Evolutionary conservation across 2,113 vertebrate species (phyloP).

Genomic region (Oryzias javanicus): DNA sequence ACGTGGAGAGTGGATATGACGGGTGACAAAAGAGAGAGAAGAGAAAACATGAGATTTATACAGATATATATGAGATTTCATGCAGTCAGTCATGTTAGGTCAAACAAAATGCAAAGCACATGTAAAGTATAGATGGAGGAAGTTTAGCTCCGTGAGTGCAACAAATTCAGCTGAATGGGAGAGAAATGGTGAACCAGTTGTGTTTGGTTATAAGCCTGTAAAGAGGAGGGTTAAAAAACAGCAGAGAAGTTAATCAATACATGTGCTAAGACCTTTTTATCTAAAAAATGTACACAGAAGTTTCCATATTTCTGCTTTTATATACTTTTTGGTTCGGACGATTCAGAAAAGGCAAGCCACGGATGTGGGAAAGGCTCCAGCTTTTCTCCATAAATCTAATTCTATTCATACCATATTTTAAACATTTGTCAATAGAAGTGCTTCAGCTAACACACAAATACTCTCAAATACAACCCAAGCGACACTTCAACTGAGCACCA

Average conservation of each 20-base stretch:
- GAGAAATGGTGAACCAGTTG: conserved; percentile 42
- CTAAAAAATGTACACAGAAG: too few species aligned
- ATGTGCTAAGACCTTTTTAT: too few species aligned
- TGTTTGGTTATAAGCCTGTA: conserved; percentile 41
- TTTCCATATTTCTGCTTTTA: too few species aligned
- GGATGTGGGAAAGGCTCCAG: too few species aligned
- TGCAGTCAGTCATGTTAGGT: conserved; percentile 69
- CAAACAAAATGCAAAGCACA: conserved; percentile 56
- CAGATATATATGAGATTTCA: conserved; percentile 69
- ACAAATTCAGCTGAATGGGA: conserved; percentile 58
- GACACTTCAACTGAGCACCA: conserved; percentile 10
- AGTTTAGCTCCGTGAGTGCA: conserved; percentile 38
- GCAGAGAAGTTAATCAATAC: not conserved
- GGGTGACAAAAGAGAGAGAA: conserved; percentile 21
- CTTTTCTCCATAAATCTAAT: not conserved
- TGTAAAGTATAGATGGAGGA: conserved; percentile 42
- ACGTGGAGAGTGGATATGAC: conserved; percentile 25
- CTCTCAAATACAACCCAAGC: not conserved
- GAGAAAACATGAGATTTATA: conserved; percentile 53
- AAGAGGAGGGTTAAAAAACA: conserved; percentile 34
- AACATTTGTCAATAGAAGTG: conserved; percentile 8
- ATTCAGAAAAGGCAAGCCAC: too few species aligned
- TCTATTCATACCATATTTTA: not conserved
- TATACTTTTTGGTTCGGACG: too few species aligned
- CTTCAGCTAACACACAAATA: conserved; percentile 17